phyloP scores from a whole-genome alignment of 2,797 vertebrate genomes.

The Mormyrops attenuatus region DNA sequence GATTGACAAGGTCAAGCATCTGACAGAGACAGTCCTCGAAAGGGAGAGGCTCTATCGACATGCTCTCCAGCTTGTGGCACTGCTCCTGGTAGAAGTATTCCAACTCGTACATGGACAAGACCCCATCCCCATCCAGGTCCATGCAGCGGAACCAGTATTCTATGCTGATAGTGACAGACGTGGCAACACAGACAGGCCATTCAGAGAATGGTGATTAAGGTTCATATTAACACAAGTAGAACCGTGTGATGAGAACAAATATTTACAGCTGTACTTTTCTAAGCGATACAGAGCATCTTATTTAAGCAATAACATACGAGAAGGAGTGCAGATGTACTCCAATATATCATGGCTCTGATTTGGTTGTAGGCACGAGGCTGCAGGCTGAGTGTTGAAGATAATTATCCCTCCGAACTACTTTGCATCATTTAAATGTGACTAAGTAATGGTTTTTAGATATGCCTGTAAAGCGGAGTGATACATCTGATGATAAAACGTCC shows the following conservation, averaged over 20 bases:
- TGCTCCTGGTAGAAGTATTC: conserved; percentile 95
- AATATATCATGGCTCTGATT: background rate
- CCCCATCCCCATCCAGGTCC: conserved; percentile 92
- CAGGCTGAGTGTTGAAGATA: background rate
- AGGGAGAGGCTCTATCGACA: conserved; percentile 86
- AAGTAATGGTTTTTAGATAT: background rate
- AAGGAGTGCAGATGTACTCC: background rate
- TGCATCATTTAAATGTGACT: background rate
- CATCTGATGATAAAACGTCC: background rate
- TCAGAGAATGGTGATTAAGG: background rate
- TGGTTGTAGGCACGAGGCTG: background rate
- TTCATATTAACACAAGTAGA: background rate
- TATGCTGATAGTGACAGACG: conserved; percentile 60
- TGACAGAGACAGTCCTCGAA: conserved; percentile 96
- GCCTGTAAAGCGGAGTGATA: background rate
- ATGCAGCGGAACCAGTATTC: conserved; percentile 99
- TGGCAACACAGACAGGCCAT: background rate
- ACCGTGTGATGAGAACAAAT: background rate
- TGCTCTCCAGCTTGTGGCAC: conserved; percentile 80
- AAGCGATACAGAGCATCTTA: background rate
- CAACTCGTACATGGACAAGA: conserved; percentile 89
- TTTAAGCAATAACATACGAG: background rate
- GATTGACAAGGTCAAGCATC: conserved; percentile 91
- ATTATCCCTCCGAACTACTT: background rate
- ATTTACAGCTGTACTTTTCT: background rate